These are phyloP conservation scores for Vannuccia rotundouncinata DNA, from an alignment of 2,888 invertebrate species.

Conservation along the genomic window DNA sequence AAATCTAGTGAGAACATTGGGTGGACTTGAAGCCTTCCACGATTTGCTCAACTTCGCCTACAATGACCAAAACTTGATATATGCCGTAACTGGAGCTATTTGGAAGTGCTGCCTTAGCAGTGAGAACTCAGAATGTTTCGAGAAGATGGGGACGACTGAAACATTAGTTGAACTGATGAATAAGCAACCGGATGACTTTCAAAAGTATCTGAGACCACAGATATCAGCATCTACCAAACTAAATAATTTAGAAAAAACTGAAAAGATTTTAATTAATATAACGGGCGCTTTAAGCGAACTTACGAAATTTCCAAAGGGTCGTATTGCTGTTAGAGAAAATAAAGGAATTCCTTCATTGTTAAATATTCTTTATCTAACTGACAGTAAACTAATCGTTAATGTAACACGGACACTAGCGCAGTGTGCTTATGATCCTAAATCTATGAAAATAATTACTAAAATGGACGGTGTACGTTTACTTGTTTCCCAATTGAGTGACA, in stretches of 20 bases:
- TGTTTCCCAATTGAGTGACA: slow-evolving; percentile 86
- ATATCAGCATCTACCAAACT: slow-evolving; percentile 31
- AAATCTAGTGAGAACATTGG: slow-evolving; percentile 75
- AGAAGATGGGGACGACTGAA: slow-evolving; percentile 66
- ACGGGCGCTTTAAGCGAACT: slow-evolving; percentile 82
- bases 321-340: slow-evolving; percentile 63
- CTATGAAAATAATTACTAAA: slow-evolving; percentile 66
- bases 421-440: slow-evolving; percentile 3
- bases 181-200: slow-evolving; percentile 62
- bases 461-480: slow-evolving; percentile 80
- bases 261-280: slow-evolving; percentile 67
- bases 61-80: slow-evolving; percentile 66
- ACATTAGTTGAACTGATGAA: slow-evolving; percentile 67
- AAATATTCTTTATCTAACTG: slow-evolving; percentile 5
- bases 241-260: slow-evolving; percentile 29
- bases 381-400: slow-evolving; percentile 22
- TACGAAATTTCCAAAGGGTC: slow-evolving; percentile 71
- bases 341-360: slow-evolving; percentile 58
- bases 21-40: slow-evolving; percentile 77
- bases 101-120: slow-evolving; percentile 84
- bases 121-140: slow-evolving; percentile 70
- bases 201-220: slow-evolving; percentile 54
- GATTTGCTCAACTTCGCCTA: slow-evolving; percentile 66
- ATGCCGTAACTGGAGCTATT: slow-evolving; percentile 79
- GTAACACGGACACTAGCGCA: not conserved